Evolutionary conservation across 2,113 vertebrate species (phyloP).

Genomic region (Odontophorus gujanensis): DNA sequence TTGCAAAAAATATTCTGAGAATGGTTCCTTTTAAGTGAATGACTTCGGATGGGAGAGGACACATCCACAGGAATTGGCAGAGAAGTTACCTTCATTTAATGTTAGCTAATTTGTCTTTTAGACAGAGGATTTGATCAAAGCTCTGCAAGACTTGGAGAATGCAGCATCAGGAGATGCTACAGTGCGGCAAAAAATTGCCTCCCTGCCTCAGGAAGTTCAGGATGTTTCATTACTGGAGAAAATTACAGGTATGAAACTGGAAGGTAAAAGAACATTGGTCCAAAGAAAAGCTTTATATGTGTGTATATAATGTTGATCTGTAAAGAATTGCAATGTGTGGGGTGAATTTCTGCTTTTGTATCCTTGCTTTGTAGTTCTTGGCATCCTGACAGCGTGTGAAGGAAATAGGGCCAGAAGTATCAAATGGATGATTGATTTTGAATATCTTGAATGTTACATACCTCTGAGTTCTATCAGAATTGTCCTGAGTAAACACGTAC

Average conservation of each 20-base stretch:
- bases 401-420: not conserved
- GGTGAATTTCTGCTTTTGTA: not conserved
- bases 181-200: conserved; percentile 97
- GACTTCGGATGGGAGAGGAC: not conserved
- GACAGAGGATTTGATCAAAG: conserved; percentile 97
- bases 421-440: not conserved
- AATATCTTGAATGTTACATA: not conserved
- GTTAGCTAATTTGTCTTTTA: conserved; percentile 49
- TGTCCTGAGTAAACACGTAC: not conserved
- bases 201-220: conserved; percentile 97
- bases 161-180: conserved; percentile 96
- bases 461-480: not conserved
- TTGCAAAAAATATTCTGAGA: not conserved
- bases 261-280: not conserved
- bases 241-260: conserved; percentile 87
- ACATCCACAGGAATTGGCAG: not conserved
- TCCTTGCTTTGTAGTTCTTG: not conserved
- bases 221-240: conserved; percentile 97
- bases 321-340: not conserved
- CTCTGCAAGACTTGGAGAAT: conserved; percentile 95
- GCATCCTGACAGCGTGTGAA: not conserved
- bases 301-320: not conserved
- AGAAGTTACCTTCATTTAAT: not conserved
- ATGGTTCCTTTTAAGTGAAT: not conserved
- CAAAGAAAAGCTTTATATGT: not conserved